A percentile compares a stretch with the other conserved stretches of the same genome.
Conservation (phyloP, 2,113 vertebrate species). For the Gymnarchus niloticus region DNA sequence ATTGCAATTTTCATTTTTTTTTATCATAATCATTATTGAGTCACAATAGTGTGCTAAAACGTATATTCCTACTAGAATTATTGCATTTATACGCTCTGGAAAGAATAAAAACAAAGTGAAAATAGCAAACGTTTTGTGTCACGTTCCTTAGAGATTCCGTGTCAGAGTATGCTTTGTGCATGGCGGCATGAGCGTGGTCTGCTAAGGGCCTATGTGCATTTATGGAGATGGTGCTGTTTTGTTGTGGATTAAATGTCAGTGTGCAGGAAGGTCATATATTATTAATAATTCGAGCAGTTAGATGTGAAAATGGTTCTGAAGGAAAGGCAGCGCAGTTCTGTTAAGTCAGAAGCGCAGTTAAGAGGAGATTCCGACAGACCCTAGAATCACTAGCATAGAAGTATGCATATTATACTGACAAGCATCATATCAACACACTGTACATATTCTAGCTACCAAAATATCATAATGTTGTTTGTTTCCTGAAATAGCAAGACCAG, state of each 20-base stretch:
- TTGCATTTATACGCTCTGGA: conserved; percentile 78
- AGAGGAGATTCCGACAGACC: conserved; percentile 8
- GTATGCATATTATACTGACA: conserved; percentile 8
- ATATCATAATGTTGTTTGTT: conserved; percentile 5
- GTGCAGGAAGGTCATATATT: conserved; percentile 7
- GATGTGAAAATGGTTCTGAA: not conserved
- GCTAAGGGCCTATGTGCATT: not conserved
- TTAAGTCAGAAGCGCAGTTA: conserved; percentile 11
- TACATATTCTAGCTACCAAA: conserved; percentile 16
- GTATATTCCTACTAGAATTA: conserved; percentile 67
- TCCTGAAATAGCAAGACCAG: not conserved
- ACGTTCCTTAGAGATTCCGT: conserved; percentile 43
- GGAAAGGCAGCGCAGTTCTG: not conserved
- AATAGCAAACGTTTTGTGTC: conserved; percentile 30
- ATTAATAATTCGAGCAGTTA: conserved; percentile 6
- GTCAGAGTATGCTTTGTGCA: conserved; percentile 44
- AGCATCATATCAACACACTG: conserved; percentile 1
- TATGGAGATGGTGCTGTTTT: not conserved
- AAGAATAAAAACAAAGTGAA: conserved; percentile 49
- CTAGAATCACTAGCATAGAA: conserved; percentile 11
- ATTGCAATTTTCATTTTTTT: conserved; percentile 27
- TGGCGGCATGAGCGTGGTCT: conserved; percentile 1
- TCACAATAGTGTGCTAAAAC: conserved; percentile 54
- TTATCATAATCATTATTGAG: conserved; percentile 43
- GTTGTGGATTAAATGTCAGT: not conserved